A percentile compares a stretch with the other conserved stretches of the same genome.
Evolutionary conservation across 2,797 vertebrate species (phyloP).

Genomic region (Lophotriccus pileatus): DNA sequence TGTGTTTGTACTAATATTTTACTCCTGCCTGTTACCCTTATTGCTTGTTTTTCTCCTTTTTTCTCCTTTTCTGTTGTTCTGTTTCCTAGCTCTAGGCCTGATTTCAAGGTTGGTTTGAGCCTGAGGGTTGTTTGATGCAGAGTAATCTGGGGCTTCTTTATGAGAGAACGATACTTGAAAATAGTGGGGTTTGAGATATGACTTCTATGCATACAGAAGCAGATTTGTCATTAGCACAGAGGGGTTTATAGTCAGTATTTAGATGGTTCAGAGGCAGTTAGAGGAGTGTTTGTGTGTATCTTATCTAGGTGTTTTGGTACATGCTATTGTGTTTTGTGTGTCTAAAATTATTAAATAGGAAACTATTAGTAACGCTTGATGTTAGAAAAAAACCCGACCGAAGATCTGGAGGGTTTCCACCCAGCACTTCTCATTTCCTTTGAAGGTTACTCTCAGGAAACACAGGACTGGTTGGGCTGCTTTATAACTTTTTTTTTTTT

Average conservation of each 20-base stretch:
- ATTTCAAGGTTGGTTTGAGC: background rate
- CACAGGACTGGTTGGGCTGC: background rate
- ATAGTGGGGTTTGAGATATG: background rate
- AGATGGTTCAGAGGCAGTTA: background rate
- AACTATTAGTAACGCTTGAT: background rate
- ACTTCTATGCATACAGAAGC: background rate
- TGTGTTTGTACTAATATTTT: background rate
- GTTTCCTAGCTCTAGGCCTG: background rate
- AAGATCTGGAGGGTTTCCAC: background rate
- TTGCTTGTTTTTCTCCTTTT: background rate
- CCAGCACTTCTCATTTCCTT: background rate
- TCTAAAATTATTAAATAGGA: background rate
- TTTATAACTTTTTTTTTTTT: background rate
- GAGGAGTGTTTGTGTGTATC: background rate
- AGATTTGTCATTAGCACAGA: accelerated
- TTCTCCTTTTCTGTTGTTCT: background rate
- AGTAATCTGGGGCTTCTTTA: background rate
- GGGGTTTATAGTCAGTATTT: background rate
- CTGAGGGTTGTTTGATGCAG: accelerated
- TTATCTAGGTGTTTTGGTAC: background rate
- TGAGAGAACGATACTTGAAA: background rate
- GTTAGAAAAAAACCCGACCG: no score
- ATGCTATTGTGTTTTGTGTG: background rate
- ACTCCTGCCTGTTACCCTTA: background rate
- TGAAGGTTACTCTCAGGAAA: background rate